Evolutionary conservation across 23 tunicate genomes (phyloP).

Genomic region (Diplosoma virens): DNA sequence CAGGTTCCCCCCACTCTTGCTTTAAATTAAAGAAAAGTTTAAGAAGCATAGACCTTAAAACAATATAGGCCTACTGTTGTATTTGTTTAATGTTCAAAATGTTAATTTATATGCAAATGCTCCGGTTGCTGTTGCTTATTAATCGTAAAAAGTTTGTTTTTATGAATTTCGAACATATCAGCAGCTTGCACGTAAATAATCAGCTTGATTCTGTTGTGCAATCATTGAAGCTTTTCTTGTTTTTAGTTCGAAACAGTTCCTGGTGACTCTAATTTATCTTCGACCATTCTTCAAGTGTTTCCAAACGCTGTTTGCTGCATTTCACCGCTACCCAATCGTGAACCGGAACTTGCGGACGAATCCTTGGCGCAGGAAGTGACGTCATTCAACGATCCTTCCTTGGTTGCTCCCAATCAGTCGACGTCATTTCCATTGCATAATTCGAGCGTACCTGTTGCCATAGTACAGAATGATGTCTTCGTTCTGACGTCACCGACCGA

Average conservation of each 20-base stretch:
- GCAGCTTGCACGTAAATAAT: no score
- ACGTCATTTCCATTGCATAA: conserved; percentile 8
- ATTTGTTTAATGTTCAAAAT: no score
- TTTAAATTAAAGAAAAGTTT: no score
- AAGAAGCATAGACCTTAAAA: no score
- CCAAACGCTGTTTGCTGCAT: conserved; percentile 31
- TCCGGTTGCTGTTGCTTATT: no score
- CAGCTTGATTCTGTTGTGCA: no score
- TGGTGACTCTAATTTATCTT: background rate
- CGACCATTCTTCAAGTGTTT: background rate
- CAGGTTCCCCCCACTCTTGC: no score
- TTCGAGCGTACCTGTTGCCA: conserved; percentile 27
- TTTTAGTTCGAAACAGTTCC: background rate
- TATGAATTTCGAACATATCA: no score
- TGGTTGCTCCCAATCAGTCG: conserved; percentile 1
- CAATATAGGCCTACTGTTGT: no score
- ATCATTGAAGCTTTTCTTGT: no score
- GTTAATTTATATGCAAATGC: no score
- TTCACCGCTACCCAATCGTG: background rate
- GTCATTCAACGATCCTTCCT: conserved; percentile 44
- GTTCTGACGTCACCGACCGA: background rate
- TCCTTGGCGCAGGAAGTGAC: conserved; percentile 5
- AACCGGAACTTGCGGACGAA: background rate
- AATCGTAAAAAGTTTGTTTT: no score
- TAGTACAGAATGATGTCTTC: background rate